Conservation (phyloP, 2,888 invertebrate genomes). For the Drosophila meridiana region DNA sequence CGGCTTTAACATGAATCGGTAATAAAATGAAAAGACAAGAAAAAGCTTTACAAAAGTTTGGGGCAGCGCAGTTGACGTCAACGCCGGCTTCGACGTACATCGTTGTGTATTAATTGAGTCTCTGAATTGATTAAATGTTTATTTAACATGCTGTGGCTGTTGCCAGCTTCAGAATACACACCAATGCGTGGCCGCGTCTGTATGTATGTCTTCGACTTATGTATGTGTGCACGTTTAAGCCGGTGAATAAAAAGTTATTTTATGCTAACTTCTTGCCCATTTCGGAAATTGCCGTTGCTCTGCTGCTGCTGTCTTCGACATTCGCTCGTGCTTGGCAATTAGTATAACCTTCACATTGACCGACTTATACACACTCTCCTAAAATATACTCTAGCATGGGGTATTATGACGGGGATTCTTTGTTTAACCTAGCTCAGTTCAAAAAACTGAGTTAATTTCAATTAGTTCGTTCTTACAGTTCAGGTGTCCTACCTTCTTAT, state of each 20-base stretch:
- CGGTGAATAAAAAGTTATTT: slow-evolving; percentile 8
- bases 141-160: slow-evolving; percentile 56
- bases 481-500: too few species aligned
- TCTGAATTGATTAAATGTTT: slow-evolving; percentile 67
- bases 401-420: not conserved
- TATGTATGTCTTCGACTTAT: not conserved
- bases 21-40: slow-evolving; percentile 5
- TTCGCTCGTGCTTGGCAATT: slow-evolving; percentile 5
- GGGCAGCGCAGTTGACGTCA: slow-evolving; percentile 11
- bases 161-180: slow-evolving; percentile 36
- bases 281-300: slow-evolving; percentile 2
- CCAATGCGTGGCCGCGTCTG: not conserved
- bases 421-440: not conserved
- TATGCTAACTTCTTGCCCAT: slow-evolving; percentile 24
- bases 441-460: not conserved
- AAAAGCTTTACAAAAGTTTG: slow-evolving; percentile 25
- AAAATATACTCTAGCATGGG: not conserved
- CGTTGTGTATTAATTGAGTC: slow-evolving; percentile 49
- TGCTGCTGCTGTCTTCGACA: slow-evolving; percentile 3
- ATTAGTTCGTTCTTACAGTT: not conserved
- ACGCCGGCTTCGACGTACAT: slow-evolving; percentile 9
- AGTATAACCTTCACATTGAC: slow-evolving; percentile 60
- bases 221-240: slow-evolving; percentile 1
- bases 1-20: slow-evolving; percentile 7
- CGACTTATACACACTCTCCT: slow-evolving; percentile 15